Percentiles rank a stretch among this genome's conserved stretches.
Conservation (phyloP, 2,797 vertebrate genomes). For the Schizopygopsis pylzovi region DNA sequence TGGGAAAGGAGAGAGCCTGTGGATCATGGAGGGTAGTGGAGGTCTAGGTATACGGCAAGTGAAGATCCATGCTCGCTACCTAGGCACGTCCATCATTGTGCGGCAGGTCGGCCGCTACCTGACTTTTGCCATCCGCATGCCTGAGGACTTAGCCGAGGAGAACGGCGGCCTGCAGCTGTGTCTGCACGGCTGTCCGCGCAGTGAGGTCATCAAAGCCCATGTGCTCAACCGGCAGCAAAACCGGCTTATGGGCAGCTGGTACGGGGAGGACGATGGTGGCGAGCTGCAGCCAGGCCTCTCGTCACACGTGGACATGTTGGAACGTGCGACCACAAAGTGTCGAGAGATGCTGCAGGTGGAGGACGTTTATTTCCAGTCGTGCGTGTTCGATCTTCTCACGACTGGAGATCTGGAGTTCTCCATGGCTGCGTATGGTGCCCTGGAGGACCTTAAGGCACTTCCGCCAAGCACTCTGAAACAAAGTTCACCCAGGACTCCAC, state of each 20-base stretch:
- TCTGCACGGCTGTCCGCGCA: conserved; percentile 82
- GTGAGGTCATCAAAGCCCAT: conserved; percentile 85
- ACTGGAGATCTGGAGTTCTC: conserved; percentile 85
- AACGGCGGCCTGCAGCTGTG: conserved; percentile 82
- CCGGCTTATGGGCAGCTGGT: conserved; percentile 55
- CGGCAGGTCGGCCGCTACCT: conserved; percentile 84
- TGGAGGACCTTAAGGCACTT: conserved; percentile 84
- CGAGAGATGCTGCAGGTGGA: conserved; percentile 83
- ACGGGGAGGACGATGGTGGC: conserved; percentile 35
- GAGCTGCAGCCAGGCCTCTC: conserved; percentile 64
- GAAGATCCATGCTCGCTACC: conserved; percentile 83
- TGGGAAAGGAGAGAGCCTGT: conserved; percentile 78
- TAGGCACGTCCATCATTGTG: conserved; percentile 82
- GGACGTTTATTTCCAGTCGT: conserved; percentile 87
- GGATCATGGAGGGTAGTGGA: conserved; percentile 72
- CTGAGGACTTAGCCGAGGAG: conserved; percentile 81
- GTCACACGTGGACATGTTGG: conserved; percentile 78
- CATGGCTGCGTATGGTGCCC: conserved; percentile 81
- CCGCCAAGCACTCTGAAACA: conserved; percentile 82
- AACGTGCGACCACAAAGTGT: conserved; percentile 81
- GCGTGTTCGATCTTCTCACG: conserved; percentile 85
- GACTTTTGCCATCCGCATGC: conserved; percentile 85
- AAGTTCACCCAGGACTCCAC: conserved; percentile 77
- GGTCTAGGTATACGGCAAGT: conserved; percentile 77
- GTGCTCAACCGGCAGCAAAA: conserved; percentile 72